A percentile compares a stretch with the other conserved stretches of the same genome.
Conservation (phyloP, 2,888 invertebrate genomes). For the Lucinisca nassula region DNA sequence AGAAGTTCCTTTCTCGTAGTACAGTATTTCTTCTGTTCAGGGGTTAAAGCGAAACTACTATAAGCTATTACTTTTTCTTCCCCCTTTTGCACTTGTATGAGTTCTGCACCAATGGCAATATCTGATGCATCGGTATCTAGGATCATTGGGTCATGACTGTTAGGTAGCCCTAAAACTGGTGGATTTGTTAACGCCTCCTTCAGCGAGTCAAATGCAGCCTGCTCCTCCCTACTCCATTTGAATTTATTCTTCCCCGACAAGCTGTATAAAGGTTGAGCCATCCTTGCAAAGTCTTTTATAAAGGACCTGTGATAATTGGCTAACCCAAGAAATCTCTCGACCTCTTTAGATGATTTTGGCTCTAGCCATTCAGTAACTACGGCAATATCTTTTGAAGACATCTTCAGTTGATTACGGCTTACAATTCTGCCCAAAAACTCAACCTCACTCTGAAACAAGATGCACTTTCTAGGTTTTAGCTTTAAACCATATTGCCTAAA, state of each 20-base stretch:
- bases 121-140: slow-evolving; percentile 60
- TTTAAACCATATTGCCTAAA: slow-evolving; percentile 1
- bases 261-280: slow-evolving; percentile 30
- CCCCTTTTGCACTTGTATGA: slow-evolving; percentile 57
- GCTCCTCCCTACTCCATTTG: slow-evolving; percentile 27
- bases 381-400: neutral
- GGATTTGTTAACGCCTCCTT: slow-evolving; percentile 18
- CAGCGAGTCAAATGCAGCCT: slow-evolving; percentile 21
- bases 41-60: slow-evolving; percentile 44
- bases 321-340: slow-evolving; percentile 57
- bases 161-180: slow-evolving; percentile 50
- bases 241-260: slow-evolving; percentile 40
- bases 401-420: slow-evolving; percentile 17
- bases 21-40: slow-evolving; percentile 55
- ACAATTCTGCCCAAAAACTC: slow-evolving; percentile 58
- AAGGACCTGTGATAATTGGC: slow-evolving; percentile 51
- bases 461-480: slow-evolving; percentile 60
- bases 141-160: slow-evolving; percentile 35
- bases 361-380: neutral
- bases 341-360: slow-evolving; percentile 17
- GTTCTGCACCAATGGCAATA: slow-evolving; percentile 61
- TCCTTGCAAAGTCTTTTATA: slow-evolving; percentile 29
- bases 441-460: slow-evolving; percentile 52
- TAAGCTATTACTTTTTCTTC: slow-evolving; percentile 62
- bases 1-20: slow-evolving; percentile 65